Base-by-base conservation (phyloP, 2,888 invertebrate genomes). In the Tupiocoris notatus region DNA sequence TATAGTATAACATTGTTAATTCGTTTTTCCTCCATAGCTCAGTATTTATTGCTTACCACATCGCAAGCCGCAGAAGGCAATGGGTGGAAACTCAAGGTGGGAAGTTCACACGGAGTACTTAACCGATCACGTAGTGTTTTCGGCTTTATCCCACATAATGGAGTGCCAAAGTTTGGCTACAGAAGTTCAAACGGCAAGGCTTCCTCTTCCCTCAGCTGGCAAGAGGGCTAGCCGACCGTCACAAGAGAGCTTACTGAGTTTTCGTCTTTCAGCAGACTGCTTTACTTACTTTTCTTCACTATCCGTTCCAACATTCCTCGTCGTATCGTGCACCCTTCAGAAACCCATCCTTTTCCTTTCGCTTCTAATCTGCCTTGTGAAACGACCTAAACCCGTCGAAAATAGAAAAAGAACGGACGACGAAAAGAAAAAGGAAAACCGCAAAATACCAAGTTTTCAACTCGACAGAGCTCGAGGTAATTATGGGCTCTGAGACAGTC, bases 101-200 rank as follows among this genome's bases (percentile, higher is more conserved):
- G 62, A 39, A 63, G 62, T 73, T 73, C 73, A 73, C 73, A 59
- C 70, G 62, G 39, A 39, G 73, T 73, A 73, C 73, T 73, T 73
- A 73, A 62, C 61, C 54, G 73, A 73, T 73, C 73, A 62, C 56
- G 73, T 62, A 73, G 73, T 73, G 73, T 73, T 73, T 73, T 73
- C 73, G 62, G 73, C 62, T 22, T 73, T 73, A 73, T 73, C 73
- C 73, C 73, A 73, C 73, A 73, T 73, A 73, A 73, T 73, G 73
- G 73, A 73, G 73, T 61, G 73, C 73, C 73, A 63, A 73, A 73
- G 73, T 73, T 73, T 73, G 61, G 63, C 63, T 22, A 20, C 57
- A 57, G 62, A 73, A 73, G 73, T 73, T 73, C 73, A 73, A 73
- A 73, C 73, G 73, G 73, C 73, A 73, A n/a, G 73, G 12, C 58